phyloP scores from a whole-genome alignment of 2,797 vertebrate genomes.

The Spondyliosoma cantharus region DNA sequence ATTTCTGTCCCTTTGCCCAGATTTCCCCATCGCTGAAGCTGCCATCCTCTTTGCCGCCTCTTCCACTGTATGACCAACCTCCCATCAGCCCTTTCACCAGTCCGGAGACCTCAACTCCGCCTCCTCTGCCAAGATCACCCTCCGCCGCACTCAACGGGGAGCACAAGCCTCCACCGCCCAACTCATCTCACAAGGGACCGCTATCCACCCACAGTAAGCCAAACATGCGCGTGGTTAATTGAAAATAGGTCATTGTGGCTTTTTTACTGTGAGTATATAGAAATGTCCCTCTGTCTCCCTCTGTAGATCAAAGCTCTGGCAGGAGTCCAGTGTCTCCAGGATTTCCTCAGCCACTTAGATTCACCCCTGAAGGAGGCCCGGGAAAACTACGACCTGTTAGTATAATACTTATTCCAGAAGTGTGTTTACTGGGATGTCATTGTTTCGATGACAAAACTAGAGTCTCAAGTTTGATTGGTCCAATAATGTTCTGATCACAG shows the following conservation, averaged over 20 bases:
- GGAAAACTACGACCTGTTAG: constrained; percentile 96
- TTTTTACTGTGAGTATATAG: not conserved
- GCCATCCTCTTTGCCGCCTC: constrained; percentile 88
- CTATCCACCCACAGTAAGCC: constrained; percentile 80
- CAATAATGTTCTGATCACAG: not conserved
- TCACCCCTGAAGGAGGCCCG: constrained; percentile 88
- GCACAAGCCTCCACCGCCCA: constrained; percentile 80
- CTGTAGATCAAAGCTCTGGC: constrained; percentile 88
- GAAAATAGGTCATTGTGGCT: not conserved
- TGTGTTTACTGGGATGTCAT: not conserved
- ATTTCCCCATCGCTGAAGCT: constrained; percentile 89
- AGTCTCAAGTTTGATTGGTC: not conserved
- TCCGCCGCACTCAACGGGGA: constrained; percentile 90
- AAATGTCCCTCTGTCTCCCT: constrained; percentile 15
- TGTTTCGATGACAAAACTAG: not conserved
- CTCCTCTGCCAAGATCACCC: constrained; percentile 91
- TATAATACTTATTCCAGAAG: constrained; percentile 47
- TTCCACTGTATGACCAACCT: constrained; percentile 95
- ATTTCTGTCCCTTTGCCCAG: constrained; percentile 68
- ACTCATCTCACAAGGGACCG: constrained; percentile 75
- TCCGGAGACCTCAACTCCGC: constrained; percentile 89
- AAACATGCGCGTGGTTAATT: not conserved
- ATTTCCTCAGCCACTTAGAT: constrained; percentile 87
- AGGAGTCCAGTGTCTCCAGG: constrained; percentile 90
- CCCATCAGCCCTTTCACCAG: constrained; percentile 91